phyloP scores from a whole-genome alignment of 2,888 invertebrate genomes.

The Hyalella azteca region DNA sequence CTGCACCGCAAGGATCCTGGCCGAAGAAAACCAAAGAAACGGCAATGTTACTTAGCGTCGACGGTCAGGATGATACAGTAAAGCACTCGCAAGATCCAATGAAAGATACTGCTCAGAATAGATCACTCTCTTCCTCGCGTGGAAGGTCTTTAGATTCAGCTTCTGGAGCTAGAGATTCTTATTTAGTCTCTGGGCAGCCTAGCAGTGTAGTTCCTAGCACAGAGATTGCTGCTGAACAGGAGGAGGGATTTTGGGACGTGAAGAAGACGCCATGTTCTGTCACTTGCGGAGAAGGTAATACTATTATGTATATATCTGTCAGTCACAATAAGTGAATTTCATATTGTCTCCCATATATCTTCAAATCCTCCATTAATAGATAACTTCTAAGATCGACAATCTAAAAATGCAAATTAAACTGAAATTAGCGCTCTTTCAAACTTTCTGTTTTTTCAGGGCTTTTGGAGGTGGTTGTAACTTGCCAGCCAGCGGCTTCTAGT shows the following conservation, averaged over 20 bases:
- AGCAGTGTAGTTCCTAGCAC: background rate
- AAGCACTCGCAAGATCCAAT: background rate
- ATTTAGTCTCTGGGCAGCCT: too few relatives aligned
- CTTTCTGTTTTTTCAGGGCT: conserved; percentile 1
- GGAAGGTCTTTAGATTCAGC: conserved; percentile 1
- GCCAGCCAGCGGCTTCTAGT: background rate
- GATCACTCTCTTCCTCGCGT: background rate
- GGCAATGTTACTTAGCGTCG: background rate
- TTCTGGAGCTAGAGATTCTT: background rate
- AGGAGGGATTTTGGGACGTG: conserved; percentile 9
- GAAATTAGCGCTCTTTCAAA: background rate
- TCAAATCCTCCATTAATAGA: too few relatives aligned
- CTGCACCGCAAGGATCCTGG: background rate
- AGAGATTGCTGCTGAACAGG: background rate
- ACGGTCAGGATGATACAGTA: background rate
- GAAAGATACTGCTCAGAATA: background rate
- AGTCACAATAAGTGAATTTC: too few relatives aligned
- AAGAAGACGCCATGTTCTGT: conserved; percentile 50
- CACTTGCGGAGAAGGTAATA: conserved; percentile 52
- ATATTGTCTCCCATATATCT: too few relatives aligned
- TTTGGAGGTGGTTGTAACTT: conserved; percentile 39
- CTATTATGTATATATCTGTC: too few relatives aligned
- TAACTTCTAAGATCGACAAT: too few relatives aligned
- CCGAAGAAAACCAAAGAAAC: conserved; percentile 10
- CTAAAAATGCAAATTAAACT: too few relatives aligned